Evolutionary conservation across 2,888 invertebrate species (phyloP).

Genomic region (Papilio elwesi): DNA sequence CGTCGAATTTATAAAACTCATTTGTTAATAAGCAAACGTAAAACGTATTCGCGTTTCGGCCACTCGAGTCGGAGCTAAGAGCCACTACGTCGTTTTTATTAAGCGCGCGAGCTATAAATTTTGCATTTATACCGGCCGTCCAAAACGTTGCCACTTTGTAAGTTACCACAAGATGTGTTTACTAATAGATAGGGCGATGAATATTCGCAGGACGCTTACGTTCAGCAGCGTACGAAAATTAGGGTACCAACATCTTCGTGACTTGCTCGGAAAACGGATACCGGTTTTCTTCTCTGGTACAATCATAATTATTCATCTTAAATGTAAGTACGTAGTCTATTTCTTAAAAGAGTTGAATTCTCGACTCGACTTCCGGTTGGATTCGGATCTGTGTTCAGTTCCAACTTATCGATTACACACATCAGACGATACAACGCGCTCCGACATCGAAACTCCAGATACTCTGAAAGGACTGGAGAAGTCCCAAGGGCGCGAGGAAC

Average conservation of each 20-base stretch:
- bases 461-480: slow-evolving; percentile 12
- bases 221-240: too few relatives aligned
- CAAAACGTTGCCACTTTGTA: slow-evolving; percentile 70
- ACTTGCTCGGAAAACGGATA: not conserved
- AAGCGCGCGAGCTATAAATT: slow-evolving; percentile 72
- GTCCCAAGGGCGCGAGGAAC: slow-evolving; percentile 11
- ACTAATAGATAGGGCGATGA: not conserved
- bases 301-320: too few relatives aligned
- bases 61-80: slow-evolving; percentile 53
- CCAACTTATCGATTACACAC: slow-evolving; percentile 57
- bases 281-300: too few relatives aligned
- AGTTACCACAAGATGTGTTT: slow-evolving; percentile 51
- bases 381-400: slow-evolving; percentile 70
- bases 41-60: slow-evolving; percentile 48
- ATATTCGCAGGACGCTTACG: not conserved
- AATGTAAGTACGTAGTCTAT: not conserved
- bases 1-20: not conserved
- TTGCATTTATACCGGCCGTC: slow-evolving; percentile 66
- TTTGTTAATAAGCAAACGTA: slow-evolving; percentile 40
- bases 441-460: not conserved
- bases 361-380: slow-evolving; percentile 54
- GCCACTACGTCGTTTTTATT: slow-evolving; percentile 66
- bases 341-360: slow-evolving; percentile 69
- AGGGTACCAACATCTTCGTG: not conserved
- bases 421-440: slow-evolving; percentile 45